These are phyloP conservation scores for Podotricha telesiphe DNA, from an alignment of 2,888 invertebrate genomes.

Conservation along the genomic window DNA sequence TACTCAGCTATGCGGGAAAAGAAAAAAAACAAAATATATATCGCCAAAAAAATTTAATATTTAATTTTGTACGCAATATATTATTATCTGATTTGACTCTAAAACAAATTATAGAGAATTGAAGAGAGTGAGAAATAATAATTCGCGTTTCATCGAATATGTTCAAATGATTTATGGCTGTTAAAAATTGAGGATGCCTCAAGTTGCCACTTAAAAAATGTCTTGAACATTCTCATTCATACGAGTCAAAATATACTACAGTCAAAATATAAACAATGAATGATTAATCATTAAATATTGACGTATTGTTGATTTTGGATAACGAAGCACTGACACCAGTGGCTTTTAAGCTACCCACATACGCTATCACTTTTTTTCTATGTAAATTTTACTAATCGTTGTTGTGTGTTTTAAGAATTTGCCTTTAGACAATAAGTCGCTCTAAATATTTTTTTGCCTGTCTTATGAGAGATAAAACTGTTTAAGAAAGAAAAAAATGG, in stretches of 20 bases:
- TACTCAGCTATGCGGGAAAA: no score
- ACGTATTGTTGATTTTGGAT: conserved; percentile 32
- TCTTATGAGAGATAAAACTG: background rate
- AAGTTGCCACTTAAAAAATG: conserved; percentile 38
- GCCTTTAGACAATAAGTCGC: background rate
- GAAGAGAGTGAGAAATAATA: background rate
- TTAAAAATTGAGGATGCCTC: conserved; percentile 36
- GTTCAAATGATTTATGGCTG: conserved; percentile 29
- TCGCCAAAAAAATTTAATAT: no score
- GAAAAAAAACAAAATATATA: no score
- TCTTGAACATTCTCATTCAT: conserved; percentile 14
- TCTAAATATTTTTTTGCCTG: background rate
- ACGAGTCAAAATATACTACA: conserved; percentile 23
- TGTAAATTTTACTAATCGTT: background rate
- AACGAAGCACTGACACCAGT: conserved; percentile 27
- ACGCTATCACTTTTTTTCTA: background rate
- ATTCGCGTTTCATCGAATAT: background rate
- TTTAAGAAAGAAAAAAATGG: no score
- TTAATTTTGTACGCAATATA: no score
- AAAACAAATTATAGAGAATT: no score
- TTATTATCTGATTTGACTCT: no score
- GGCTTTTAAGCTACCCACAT: conserved; percentile 8
- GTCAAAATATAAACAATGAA: conserved; percentile 34
- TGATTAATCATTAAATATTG: conserved; percentile 38
- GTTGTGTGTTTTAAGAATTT: background rate